Evolutionary conservation across 2,888 invertebrate genomes (phyloP), one percentile per base, ranked within the genome.

Genomic region (Colostygia pectinataria): DNA sequence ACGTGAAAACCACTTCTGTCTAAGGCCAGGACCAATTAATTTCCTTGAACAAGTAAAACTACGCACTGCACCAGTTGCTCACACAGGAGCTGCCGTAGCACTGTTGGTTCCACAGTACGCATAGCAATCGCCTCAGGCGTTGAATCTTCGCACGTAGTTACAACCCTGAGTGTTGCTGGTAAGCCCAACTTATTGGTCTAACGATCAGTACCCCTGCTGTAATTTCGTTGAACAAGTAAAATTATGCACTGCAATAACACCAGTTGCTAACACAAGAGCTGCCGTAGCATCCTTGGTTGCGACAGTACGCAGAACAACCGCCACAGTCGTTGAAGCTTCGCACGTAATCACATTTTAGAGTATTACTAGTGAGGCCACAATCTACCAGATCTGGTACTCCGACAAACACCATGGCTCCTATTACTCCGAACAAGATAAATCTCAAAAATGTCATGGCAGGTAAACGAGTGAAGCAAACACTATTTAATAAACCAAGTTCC

Each of bases 261-360:
- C 50, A 50, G 14, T 24, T 38, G 7, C 44, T 40, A 2, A 1
- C 9, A 36, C 50, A 50, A 8, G 44, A 50, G 27, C 50, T 50
- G 4, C 44, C 31, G 1, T 2, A 20, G 6, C 50, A 50, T 9
- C 50, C 50, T 20, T 50, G 50, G n/a, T 6, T 14, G 3, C 44
- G 39, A 18, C 50, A 50, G 36, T 50, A 50, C 1, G 9, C 31
- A 1, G 44, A 50, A 33, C 50, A 50, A 1, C 18, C 25, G 0
- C 40, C 40, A 23, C 50, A 50, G 12, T 50, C 20, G 10, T 40
- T 44, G 31, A 50, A 50, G 10, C 44, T 50, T 4, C 44, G 12
- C n/a, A 50, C 29, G 25, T 50, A 50, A 23, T 50, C 34, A 27
- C 50, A 50, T 20, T 39, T 39, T 9, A 50, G 25, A 3, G 7